Evolutionary conservation across 2,113 vertebrate genomes (phyloP).

Genomic region (Cyanistes caeruleus): DNA sequence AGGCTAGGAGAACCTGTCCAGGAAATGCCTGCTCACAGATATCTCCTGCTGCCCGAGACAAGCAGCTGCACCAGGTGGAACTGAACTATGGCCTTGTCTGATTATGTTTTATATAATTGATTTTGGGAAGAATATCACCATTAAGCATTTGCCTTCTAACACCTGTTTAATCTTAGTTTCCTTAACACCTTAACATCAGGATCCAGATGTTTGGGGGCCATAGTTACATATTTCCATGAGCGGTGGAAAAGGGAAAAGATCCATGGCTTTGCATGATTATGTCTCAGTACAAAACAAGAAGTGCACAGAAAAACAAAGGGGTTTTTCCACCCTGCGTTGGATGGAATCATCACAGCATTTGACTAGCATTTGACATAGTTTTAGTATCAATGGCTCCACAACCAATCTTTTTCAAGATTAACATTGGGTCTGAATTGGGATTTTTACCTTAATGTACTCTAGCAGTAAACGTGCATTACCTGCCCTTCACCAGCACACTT

Average conservation of each 20-base stretch:
- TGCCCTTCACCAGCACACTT: not conserved
- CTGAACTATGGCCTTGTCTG: not conserved
- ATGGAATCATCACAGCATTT: rapidly evolving
- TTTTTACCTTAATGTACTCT: not conserved
- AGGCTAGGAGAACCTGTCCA: not conserved
- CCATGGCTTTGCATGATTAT: rapidly evolving
- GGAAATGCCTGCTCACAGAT: not conserved
- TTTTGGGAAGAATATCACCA: not conserved
- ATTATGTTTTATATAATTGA: not conserved
- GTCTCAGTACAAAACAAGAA: not conserved
- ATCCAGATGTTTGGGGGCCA: not conserved
- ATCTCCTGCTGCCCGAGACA: rapidly evolving
- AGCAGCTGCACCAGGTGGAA: not conserved
- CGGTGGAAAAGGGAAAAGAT: not conserved
- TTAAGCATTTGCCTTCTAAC: not conserved
- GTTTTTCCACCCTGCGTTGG: not conserved
- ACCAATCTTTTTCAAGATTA: not conserved
- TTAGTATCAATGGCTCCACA: not conserved
- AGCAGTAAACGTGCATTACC: not conserved
- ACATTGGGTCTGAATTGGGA: not conserved
- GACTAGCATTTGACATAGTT: not conserved
- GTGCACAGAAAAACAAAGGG: rapidly evolving
- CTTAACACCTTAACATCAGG: not conserved
- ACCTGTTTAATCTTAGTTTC: not conserved
- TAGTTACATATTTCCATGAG: not conserved